phyloP scores from a whole-genome alignment of 1,140 invertebrate species.

The Bombus turneri region DNA sequence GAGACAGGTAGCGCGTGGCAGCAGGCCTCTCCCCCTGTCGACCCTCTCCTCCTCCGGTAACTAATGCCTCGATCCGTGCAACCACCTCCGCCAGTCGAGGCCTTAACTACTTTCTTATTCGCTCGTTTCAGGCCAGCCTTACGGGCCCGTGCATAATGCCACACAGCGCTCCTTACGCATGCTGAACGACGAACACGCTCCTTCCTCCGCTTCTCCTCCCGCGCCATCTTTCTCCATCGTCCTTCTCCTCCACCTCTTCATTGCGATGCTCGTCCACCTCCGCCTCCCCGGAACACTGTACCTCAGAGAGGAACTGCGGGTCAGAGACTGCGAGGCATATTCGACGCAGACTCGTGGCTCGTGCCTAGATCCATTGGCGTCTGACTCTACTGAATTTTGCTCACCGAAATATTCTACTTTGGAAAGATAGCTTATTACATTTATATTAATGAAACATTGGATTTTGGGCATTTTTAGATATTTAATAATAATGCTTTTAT shows the following conservation, averaged over 20 bases:
- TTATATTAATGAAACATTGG: background rate
- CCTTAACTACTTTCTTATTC: conserved; percentile 75
- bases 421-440: background rate
- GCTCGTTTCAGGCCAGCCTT: conserved; percentile 64
- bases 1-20: conserved; percentile 78
- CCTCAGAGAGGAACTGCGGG: conserved; percentile 79
- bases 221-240: conserved; percentile 36
- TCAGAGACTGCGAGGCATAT: conserved; percentile 79
- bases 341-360: conserved; percentile 78
- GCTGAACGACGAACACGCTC: conserved; percentile 69
- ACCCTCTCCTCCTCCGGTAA: conserved; percentile 36
- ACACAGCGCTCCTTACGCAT: conserved; percentile 76
- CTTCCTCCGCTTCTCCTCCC: conserved; percentile 27
- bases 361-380: conserved; percentile 80
- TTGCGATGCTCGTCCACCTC: conserved; percentile 35
- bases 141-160: conserved; percentile 58
- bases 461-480: background rate
- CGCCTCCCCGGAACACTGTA: conserved; percentile 70
- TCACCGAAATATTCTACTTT: conserved; percentile 1
- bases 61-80: conserved; percentile 51
- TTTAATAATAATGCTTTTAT: background rate
- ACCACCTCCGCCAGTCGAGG: conserved; percentile 53
- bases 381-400: conserved; percentile 48
- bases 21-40: conserved; percentile 65
- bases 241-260: conserved; percentile 21